Evolutionary conservation across 23 tunicate species (phyloP), one percentile per base, ranked within the genome.

Genomic region (Trididemnum clinides): DNA sequence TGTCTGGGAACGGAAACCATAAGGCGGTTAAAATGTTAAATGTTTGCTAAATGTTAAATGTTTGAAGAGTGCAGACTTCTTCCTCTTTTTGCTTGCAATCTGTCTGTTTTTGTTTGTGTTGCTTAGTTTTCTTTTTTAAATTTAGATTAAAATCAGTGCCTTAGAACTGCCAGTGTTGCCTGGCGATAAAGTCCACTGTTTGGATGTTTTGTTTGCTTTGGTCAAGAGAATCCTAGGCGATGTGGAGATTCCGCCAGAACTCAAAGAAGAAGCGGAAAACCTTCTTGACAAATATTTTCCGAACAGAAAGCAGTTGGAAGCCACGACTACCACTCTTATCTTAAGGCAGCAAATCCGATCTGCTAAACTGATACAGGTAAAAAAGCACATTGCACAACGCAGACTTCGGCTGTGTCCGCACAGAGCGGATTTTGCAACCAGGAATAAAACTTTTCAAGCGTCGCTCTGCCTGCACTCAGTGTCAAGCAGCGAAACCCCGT

Each of bases 201-300:
- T 93, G 79, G 98, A 93, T 39, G 98, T 93, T 30, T 78, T 93
- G 51, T 85, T 84, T 44, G 98, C 98, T 33, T 72, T 93, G 62
- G 93, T 88, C 5, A 88, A 88, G 64, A 85, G 93, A 10, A 88
- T 79, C 21, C n/a, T 93, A 39, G 98, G 98, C 3, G 93, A 93
- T 19, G 90, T 93, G 2, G 93, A 93, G 83, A 87, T 92, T 37
- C 71, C 97, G 0, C 81, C 59, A 5, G 86, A 83, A 28, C 87
- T 92, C 84, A 80, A 81, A 57, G 35, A 82, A 33, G 90, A 92
- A 51, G 97, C 97, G 10, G 97, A 92, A 49, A 77, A 71, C 7
- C 72, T 90, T 21, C 81, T 92, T 58, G 69, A 73, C 65, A 83
- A 87, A 51, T 87, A 90, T 19, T 92, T 92, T 38, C 97, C 97